Evolutionary conservation across 2,797 vertebrate species (phyloP), one percentile per base, ranked within the genome.

Genomic region (Brotula barbata): DNA sequence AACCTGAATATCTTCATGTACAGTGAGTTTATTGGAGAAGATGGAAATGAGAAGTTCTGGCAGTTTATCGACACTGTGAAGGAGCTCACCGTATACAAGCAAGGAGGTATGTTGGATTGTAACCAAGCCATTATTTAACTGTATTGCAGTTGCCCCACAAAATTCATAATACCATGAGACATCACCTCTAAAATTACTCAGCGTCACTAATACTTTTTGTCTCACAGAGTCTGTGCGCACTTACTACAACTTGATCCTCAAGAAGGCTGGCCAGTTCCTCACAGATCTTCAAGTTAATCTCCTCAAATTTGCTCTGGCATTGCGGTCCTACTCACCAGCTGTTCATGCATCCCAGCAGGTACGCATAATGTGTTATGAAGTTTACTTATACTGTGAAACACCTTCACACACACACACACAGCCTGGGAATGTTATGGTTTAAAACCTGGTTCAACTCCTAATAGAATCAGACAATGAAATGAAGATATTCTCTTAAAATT

Each of bases 1-100:
- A 41, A 1, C 7, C 64, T 22, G 36, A 1, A 15, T 67, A 72
- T 63, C 76, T 13, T 50, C 19, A 71, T 77, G 15, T 85, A 72
- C 83, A 98, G 97, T 75, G 97, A 99, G 86, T 99, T 98, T 88
- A 92, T 99, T 82, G 93, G 92, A 79, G 95, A 98, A 92, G 96
- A 95, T 86, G 92, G 93, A 75, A 94, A 95, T 82, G 96, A 99
- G 70, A 96, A 94, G 83, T 99, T 99, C 85, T 99, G 97, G 97
- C 94, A 96, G 82, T 99, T 99, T 93, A 92, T 98, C 76, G 94
- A 96, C 81, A 99, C 96, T 15, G 95, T 99, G 52, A 93, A 92
- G 85, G 96, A 99, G 82, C 85, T 99, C 75, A 94, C 93, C 9
- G 88, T 96, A 51, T 98, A 98, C 88, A 97, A 94, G 69, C 89